phyloP scores from a whole-genome alignment of 1,140 invertebrate species.

The Drosophila grimshawi region DNA sequence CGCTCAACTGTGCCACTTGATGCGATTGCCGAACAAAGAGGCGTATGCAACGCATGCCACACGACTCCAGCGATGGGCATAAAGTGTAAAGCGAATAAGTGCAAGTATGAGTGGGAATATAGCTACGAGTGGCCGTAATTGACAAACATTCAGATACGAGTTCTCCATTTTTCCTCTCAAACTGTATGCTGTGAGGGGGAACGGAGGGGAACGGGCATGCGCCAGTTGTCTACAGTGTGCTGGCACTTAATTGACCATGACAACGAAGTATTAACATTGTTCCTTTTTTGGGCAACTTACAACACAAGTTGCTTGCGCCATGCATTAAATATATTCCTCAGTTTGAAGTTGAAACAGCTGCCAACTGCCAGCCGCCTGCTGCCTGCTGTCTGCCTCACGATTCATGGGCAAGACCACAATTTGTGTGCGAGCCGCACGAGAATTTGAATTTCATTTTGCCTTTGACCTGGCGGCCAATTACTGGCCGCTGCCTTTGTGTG shows the following conservation, averaged over 20 bases:
- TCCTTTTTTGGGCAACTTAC: constrained; percentile 58
- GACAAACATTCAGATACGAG: constrained; percentile 75
- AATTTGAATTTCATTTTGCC: constrained; percentile 56
- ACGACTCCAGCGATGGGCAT: constrained; percentile 22
- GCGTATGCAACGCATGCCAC: constrained; percentile 18
- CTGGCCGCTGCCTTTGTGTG: not conserved
- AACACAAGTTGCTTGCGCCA: constrained; percentile 13
- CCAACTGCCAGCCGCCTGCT: constrained; percentile 4
- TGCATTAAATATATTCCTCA: constrained; percentile 61
- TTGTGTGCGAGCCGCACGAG: constrained; percentile 26
- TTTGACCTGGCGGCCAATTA: constrained; percentile 31
- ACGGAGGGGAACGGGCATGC: not conserved
- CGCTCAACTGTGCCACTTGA: constrained; percentile 75
- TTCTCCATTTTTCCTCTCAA: constrained; percentile 59
- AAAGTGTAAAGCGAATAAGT: constrained; percentile 50
- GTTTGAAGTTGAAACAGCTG: constrained; percentile 4
- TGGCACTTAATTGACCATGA: constrained; percentile 78
- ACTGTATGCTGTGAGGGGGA: constrained; percentile 5
- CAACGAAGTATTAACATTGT: constrained; percentile 80
- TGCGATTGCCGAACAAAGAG: constrained; percentile 69
- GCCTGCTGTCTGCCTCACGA: constrained; percentile 20
- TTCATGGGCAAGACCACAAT: constrained; percentile 36
- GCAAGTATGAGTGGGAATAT: constrained; percentile 46
- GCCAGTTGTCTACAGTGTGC: constrained; percentile 10
- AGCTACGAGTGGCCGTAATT: constrained; percentile 62